Evolutionary conservation across 2,888 invertebrate species (phyloP), one percentile per base, ranked within the genome.

Genomic region (Sturmia bella): DNA sequence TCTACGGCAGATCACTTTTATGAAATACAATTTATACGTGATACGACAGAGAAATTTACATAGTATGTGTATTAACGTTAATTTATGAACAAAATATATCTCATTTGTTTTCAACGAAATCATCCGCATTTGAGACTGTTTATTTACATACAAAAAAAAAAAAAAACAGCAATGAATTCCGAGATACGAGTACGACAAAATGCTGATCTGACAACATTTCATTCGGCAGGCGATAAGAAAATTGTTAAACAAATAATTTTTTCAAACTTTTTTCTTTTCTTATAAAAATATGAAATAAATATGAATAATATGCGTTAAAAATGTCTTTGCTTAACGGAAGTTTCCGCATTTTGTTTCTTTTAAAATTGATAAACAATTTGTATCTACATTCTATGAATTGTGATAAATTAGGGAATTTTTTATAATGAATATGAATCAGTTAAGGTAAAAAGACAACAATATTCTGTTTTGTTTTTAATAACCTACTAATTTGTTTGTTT

Each of bases 81-180:
- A 70, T 70, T 57, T 70, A 77, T 57, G 15, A 66, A 19, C 32
- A 17, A 41, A 39, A 43, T 32, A 63, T 15, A 64, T n/a, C n/a
- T n/a, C n/a, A 13, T 48, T 78, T 76, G 45, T 54, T 61, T 69
- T 69, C n/a, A 45, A 45, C 45, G 45, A 43, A 45, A 63, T 54
- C 45, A 39, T 39, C n/a, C 19, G 12, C 19, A 43, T 73, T 41
- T 15, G 27, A 27, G 27, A 27, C 39, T 24, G 41, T 61, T 32
- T 19, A 63, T 11, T 41, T 7, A 56, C 27, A 4, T 6, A 6
- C 6, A 32, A 7, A 32, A 7, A 32, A 9, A 32, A 5, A 3
- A 32, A 32, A 32, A 32, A 3, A 59, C 27, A 41, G 21, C 6
- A n/a, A 21, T 43, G 27, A 39, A 59, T 13, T 13, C 4, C 4